Evolutionary conservation across 2,797 vertebrate genomes (phyloP).

Genomic region (Hozukius guyotensis): DNA sequence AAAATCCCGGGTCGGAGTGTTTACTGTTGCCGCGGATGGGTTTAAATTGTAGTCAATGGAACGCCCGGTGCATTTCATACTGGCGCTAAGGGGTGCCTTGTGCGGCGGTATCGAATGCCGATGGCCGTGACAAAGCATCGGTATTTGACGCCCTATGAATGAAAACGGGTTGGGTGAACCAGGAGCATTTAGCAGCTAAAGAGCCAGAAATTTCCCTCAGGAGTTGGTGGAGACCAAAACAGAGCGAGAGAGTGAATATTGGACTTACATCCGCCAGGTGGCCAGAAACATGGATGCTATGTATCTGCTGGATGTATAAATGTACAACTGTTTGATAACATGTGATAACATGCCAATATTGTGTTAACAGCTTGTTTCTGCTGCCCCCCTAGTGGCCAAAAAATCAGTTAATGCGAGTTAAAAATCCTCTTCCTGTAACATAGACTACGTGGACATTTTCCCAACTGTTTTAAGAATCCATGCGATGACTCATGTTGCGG

Average conservation of each 20-base stretch:
- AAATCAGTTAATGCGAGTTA: not conserved
- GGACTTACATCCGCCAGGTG: not conserved
- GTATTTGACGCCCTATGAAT: no score
- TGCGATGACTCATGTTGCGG: not conserved
- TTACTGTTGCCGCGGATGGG: no score
- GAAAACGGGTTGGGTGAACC: no score
- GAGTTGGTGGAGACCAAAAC: not conserved
- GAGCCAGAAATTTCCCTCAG: not conserved
- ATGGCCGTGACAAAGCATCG: no score
- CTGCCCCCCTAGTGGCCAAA: not conserved
- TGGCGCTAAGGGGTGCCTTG: no score
- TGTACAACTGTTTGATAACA: not conserved
- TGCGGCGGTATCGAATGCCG: accelerated
- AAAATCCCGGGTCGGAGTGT: no score
- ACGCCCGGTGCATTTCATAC: no score
- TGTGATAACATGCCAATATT: not conserved
- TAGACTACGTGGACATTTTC: not conserved
- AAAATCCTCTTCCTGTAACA: not conserved
- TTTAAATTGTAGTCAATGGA: no score
- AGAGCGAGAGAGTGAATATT: not conserved
- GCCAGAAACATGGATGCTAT: not conserved
- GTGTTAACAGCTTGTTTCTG: not conserved
- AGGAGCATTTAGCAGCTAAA: not conserved
- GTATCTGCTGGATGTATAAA: not conserved
- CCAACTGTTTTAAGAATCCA: not conserved